Conservation (phyloP, 2,888 invertebrate genomes). For the Helicoverpa assulta region DNA sequence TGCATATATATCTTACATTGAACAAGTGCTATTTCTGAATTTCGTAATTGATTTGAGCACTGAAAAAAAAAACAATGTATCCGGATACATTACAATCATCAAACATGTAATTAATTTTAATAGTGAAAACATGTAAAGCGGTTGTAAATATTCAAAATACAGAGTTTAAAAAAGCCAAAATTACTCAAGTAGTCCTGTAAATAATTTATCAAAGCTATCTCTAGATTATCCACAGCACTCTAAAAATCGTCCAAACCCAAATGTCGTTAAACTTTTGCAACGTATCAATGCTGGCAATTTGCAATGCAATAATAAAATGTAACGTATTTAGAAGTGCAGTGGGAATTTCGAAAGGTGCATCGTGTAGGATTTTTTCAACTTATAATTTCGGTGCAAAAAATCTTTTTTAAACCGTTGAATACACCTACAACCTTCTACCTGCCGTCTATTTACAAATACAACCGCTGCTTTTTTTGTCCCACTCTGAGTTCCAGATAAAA, state of each 20-base stretch:
- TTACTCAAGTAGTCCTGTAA: too few species aligned
- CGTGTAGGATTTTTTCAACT: conserved; percentile 67
- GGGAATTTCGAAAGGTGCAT: conserved; percentile 87
- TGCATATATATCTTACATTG: conserved; percentile 4
- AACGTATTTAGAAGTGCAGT: conserved; percentile 65
- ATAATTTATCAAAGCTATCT: not conserved
- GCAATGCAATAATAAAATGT: conserved; percentile 34
- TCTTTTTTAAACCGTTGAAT: conserved; percentile 75
- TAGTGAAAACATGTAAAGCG: not conserved
- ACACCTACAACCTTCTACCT: conserved; percentile 89
- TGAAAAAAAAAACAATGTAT: not conserved
- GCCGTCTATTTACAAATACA: conserved; percentile 87
- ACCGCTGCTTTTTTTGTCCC: conserved; percentile 82
- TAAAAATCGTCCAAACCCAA: not conserved
- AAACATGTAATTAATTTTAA: not conserved
- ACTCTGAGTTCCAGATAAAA: conserved; percentile 77
- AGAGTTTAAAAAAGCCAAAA: too few species aligned
- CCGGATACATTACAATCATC: not conserved
- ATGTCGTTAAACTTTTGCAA: conserved; percentile 19
- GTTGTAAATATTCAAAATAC: too few species aligned
- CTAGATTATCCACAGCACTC: not conserved
- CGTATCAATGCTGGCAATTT: conserved; percentile 20
- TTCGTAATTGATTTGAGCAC: not conserved
- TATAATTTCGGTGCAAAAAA: conserved; percentile 66
- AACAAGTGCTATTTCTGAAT: conserved; percentile 22